These are phyloP conservation scores for Drosophila mercatorum DNA, from an alignment of 2,888 invertebrate species.

Conservation along the genomic window DNA sequence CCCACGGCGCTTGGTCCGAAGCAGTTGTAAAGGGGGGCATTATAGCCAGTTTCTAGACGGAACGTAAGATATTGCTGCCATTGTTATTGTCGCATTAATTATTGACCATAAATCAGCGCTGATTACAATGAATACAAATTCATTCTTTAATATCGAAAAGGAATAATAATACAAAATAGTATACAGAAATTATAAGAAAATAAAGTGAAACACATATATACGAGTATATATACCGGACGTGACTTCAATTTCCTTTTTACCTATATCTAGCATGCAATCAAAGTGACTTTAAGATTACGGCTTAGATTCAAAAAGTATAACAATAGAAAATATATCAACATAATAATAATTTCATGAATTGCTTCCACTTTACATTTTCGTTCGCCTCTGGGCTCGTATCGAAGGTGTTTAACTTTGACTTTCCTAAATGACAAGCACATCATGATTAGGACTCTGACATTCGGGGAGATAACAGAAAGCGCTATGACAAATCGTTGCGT, in stretches of 20 bases:
- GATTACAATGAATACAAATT: neutral
- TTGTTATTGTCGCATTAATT: constrained; percentile 11
- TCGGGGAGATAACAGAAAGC: constrained; percentile 16
- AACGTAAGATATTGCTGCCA: neutral
- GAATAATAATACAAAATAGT: too few relatives aligned
- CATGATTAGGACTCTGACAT: constrained; percentile 25
- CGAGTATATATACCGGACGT: too few relatives aligned
- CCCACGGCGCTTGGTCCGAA: constrained; percentile 8
- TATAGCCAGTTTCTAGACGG: neutral
- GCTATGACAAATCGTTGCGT: constrained; percentile 58
- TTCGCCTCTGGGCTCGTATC: neutral
- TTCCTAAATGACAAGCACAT: constrained; percentile 44
- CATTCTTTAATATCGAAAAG: neutral
- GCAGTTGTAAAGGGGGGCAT: neutral
- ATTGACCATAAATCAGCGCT: constrained; percentile 33
- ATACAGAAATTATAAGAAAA: too few relatives aligned
- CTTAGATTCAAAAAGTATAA: too few relatives aligned
- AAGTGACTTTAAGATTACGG: too few relatives aligned
- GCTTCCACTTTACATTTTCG: neutral
- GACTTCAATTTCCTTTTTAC: too few relatives aligned
- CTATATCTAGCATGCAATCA: too few relatives aligned
- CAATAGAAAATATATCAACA: too few relatives aligned
- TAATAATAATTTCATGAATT: neutral
- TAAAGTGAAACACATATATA: too few relatives aligned
- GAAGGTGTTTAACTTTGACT: constrained; percentile 21